Percentiles rank a stretch among this genome's conserved stretches.
These are phyloP conservation scores for Samia ricini DNA, from an alignment of 1,140 invertebrate species.

Conservation along the genomic window DNA sequence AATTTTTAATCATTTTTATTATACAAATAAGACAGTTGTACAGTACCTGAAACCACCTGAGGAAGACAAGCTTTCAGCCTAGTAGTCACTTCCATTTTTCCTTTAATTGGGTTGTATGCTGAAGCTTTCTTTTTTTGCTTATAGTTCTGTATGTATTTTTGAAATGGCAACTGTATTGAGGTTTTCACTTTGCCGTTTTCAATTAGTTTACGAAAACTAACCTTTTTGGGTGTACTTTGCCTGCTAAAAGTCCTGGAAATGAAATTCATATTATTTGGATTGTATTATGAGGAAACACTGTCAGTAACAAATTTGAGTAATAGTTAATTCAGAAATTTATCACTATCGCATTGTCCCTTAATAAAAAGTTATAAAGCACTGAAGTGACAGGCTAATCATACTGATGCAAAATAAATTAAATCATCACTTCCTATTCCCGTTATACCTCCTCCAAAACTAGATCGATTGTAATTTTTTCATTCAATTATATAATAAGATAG, in stretches of 20 bases:
- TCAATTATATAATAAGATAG: too few relatives aligned
- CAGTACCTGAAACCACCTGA: conserved; percentile 49
- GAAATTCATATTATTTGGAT: background rate
- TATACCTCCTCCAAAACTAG: too few relatives aligned
- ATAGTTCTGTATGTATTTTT: conserved; percentile 62
- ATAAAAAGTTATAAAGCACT: too few relatives aligned
- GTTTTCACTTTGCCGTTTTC: conserved; percentile 68
- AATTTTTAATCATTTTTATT: too few relatives aligned
- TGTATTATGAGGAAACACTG: background rate
- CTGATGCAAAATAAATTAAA: too few relatives aligned
- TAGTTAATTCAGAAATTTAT: too few relatives aligned
- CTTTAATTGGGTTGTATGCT: conserved; percentile 57
- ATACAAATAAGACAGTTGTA: too few relatives aligned
- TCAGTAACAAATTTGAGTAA: too few relatives aligned
- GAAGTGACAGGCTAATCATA: too few relatives aligned
- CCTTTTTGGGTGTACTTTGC: conserved; percentile 68
- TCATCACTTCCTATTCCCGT: too few relatives aligned
- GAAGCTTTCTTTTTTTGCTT: conserved; percentile 56
- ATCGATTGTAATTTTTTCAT: too few relatives aligned
- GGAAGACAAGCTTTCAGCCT: conserved; percentile 51
- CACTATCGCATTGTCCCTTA: too few relatives aligned
- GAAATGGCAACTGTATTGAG: conserved; percentile 57
- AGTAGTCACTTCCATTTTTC: conserved; percentile 53
- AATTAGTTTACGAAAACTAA: conserved; percentile 66
- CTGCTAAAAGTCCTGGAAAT: conserved; percentile 54